Conservation (phyloP, 1,140 invertebrate genomes). For the Orussus abietinus region DNA sequence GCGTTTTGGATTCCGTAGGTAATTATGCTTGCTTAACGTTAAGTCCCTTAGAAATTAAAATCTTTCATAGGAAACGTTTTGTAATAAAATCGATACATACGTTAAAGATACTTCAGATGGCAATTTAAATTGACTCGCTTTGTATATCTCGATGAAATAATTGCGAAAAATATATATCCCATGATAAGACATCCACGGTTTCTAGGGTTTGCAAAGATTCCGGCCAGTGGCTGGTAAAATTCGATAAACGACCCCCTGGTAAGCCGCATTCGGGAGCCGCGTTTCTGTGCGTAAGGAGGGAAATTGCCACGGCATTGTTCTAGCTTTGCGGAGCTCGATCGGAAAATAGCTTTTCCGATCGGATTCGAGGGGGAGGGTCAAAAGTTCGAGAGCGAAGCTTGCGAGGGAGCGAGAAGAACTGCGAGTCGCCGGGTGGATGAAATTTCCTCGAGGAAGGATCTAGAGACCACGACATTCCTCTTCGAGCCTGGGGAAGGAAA, state of each 20-base stretch:
- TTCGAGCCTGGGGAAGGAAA: too few relatives aligned
- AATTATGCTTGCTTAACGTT: too few relatives aligned
- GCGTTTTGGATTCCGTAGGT: too few relatives aligned
- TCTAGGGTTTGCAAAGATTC: conserved; percentile 9
- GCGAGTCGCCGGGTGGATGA: conserved; percentile 10
- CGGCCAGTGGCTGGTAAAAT: conserved; percentile 2
- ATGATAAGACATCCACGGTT: conserved; percentile 13
- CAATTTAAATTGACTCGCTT: too few relatives aligned
- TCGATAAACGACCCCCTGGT: conserved; percentile 12
- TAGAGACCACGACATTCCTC: conserved; percentile 1
- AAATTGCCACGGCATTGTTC: conserved; percentile 29
- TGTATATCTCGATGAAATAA: too few relatives aligned
- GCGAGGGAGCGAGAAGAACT: too few relatives aligned
- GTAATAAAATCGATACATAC: too few relatives aligned
- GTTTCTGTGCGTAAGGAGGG: conserved; percentile 14
- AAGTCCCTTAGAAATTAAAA: too few relatives aligned
- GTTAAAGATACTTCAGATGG: too few relatives aligned
- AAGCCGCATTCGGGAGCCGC: neutral
- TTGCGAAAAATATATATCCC: conserved; percentile 11
- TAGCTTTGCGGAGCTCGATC: conserved; percentile 15
- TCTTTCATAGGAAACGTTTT: too few relatives aligned
- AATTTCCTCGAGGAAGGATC: neutral
- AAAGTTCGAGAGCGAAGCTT: too few relatives aligned
- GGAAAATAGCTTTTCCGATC: conserved; percentile 29
- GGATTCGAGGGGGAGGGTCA: conserved; percentile 13